Percentiles rank a stretch among this genome's conserved stretches.
phyloP scores from a whole-genome alignment of 2,113 vertebrate genomes.

The Maccullochella peelii region DNA sequence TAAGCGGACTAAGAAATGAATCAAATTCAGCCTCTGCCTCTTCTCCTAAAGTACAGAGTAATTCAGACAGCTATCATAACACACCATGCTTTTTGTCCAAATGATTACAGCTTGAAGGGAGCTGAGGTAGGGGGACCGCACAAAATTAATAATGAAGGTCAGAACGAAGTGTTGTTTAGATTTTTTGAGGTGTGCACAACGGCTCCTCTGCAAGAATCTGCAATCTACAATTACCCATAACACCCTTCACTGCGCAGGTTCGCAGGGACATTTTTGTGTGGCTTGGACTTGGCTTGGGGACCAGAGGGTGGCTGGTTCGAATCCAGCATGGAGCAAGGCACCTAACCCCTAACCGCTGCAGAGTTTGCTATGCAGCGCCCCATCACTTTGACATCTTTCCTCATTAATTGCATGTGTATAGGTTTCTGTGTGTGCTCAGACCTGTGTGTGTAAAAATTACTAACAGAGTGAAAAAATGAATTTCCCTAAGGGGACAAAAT shows the following conservation, averaged over 20 bases:
- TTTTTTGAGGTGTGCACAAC: neutral
- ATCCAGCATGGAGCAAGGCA: no score
- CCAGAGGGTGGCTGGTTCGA: no score
- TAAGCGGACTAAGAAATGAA: neutral
- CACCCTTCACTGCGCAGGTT: neutral
- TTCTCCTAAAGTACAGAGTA: neutral
- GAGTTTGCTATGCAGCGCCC: no score
- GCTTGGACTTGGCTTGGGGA: no score
- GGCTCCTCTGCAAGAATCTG: neutral
- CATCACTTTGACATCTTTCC: no score
- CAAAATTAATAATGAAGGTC: neutral
- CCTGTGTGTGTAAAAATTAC: no score
- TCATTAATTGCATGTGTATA: no score
- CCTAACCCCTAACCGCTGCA: no score
- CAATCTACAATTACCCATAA: neutral
- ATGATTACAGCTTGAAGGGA: neutral
- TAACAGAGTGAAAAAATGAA: no score
- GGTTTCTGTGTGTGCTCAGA: no score
- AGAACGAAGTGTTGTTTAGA: neutral
- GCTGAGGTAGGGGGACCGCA: neutral
- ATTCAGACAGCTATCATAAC: neutral
- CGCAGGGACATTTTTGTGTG: neutral
- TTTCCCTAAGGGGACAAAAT: no score
- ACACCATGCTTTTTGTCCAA: constrained; percentile 1
- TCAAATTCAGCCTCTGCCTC: neutral